Percentiles rank a stretch among this genome's conserved stretches.
phyloP scores from a whole-genome alignment of 2,113 vertebrate genomes.

The Capricornis sumatraensis region DNA sequence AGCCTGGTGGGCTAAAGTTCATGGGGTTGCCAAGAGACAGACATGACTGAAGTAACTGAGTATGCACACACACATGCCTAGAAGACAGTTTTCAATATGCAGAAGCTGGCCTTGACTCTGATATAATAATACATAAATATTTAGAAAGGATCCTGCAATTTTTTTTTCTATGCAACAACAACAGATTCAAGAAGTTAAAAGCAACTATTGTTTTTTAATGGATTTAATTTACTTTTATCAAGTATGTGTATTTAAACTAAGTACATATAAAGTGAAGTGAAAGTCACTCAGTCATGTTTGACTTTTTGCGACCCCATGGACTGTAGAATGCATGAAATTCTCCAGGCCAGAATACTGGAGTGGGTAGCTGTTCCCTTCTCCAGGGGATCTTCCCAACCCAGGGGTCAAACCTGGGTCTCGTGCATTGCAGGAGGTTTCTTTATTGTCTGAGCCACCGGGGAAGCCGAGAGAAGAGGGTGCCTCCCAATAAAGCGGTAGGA shows the following conservation, averaged over 20 bases:
- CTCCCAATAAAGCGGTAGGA: background rate
- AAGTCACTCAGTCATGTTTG: background rate
- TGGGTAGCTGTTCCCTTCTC: background rate
- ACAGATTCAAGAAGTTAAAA: background rate
- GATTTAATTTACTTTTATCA: background rate
- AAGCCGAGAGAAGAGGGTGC: background rate
- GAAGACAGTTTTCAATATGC: background rate
- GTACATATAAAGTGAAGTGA: background rate
- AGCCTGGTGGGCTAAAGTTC: background rate
- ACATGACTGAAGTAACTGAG: background rate
- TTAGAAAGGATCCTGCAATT: background rate
- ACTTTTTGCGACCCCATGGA: background rate
- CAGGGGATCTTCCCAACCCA: background rate
- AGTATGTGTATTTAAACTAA: background rate
- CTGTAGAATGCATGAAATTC: background rate
- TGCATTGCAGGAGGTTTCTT: rapidly evolving
- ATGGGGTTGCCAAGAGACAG: background rate
- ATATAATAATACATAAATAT: background rate
- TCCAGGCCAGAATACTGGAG: background rate
- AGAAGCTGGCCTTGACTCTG: background rate
- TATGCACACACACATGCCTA: background rate
- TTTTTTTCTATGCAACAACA: background rate
- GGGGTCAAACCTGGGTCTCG: background rate
- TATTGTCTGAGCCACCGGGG: background rate
- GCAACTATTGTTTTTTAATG: background rate